Base-by-base conservation (phyloP, 2,113 vertebrate species). In the Dromaius novaehollandiae region DNA sequence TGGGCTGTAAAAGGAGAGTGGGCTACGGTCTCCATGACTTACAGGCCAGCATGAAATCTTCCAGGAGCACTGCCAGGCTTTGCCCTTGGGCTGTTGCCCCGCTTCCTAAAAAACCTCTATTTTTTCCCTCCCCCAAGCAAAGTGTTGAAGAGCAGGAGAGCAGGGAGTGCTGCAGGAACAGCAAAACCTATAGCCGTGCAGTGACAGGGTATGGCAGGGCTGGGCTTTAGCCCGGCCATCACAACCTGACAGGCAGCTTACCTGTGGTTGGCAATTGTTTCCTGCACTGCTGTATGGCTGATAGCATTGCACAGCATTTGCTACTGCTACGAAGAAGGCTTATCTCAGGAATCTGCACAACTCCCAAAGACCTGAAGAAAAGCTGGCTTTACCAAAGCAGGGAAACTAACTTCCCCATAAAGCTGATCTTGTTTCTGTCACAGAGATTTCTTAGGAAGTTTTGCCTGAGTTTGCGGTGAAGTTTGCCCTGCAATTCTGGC, bases 61-160 rank as follows among this genome's bases (percentile, higher is more conserved):
- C 69, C 42, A 25, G 30, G 20, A 89, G 61, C 4, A 2, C 44
- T 0, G 0, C n/a, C 1, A 1, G 63, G 13, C n/a, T 76, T 82
- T 16, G 7, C 56, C 75, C 46, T 40, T 64, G 30, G 48, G 60
- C 32, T 92, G 53, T 50, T 70, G 28, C 50, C 68, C 26, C 24
- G 73, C 42, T 88, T 69, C 48, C 69, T 20, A 36, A 91, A n/a
- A 63, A 26, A 74, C 34, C 64, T 66, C 28, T 46, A 42, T 34
- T 13, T 82, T 71, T 78, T 44, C 58, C 8, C 40, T 44, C 51
- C 15, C 34, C 69, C 51, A 63, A 5, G 28, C 5, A 44, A 38
- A 40, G 55, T 15, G 17, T 26, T 7, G 15, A 15, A 44, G 38
- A 60, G 26, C 3, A 30, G 13, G 36, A 81, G 56, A 89, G 55